Base-by-base conservation (phyloP, 2,888 invertebrate genomes). In the Poecilus cupreus region DNA sequence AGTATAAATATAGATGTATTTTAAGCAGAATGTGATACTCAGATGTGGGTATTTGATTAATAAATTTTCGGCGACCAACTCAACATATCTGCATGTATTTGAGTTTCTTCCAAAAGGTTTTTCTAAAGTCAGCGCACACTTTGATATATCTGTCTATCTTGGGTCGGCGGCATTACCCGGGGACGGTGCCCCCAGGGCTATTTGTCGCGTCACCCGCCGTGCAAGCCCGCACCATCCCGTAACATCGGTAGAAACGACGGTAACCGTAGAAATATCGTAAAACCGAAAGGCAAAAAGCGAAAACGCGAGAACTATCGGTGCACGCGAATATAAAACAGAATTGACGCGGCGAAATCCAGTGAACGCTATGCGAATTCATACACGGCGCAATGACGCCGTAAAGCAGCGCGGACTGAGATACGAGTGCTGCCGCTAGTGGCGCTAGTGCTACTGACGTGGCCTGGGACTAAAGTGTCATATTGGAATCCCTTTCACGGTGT, bases 331-430 rank as follows among this genome's bases (percentile, higher is more conserved):
- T 80, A 80, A 80, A 80, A 80, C 74, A 72, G 72, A 80, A 80
- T 80, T 70, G 80, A 79, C 79, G 49, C 26, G 26, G 26, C 32
- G 54, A 80, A 80, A 51, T 72, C 74, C 49, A 72, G 37, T 80
- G 80, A 78, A 68, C 80, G 80, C 80, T 72, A 57, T 80, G 51
- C 39, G 80, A 80, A 80, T 80, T 72, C 80, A 80, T 80, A 60
- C 51, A 64, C 78, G 51, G 20, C 8, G 79, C 70, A 72, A 72
- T 80, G 72, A 24, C 57, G 57, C 74, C 80, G 43, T 80, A 80
- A 80, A 80, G 64, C 32, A 2, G 22, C 10, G 10, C 20, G 16
- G 75, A 39, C 16, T 13, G 32, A 18, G 43, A 22, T 43, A 43
- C n/a, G 22, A n/a, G 20, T 11, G 39, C 20, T 39, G 24, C 43